Evolutionary conservation across 2,888 invertebrate species (phyloP), one percentile per base, ranked within the genome.

Genomic region (Drepanosiphum platanoidis): DNA sequence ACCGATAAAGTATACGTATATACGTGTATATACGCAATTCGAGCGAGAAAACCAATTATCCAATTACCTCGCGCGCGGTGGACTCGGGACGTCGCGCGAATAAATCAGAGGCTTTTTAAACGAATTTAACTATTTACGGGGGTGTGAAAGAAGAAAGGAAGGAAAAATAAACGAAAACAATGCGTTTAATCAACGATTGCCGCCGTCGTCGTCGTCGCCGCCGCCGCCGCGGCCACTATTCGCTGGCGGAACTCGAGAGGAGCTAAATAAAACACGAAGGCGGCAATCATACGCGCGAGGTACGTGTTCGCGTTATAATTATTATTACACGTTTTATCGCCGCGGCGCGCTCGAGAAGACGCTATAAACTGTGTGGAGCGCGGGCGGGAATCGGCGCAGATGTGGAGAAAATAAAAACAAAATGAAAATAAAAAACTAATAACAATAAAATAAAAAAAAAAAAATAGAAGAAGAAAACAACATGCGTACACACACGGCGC

Each of bases 91-190:
- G 22, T 18, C 66, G 61, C 42, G 64, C 42, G n/a, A 79, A 79
- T 79, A 79, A 79, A 79, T 79, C 79, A 79, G 68, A 66, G n/a
- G 66, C 42, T 46, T 68, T 79, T 68, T 68, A 66, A 79, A 66
- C 68, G 46, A 68, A 79, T 79, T 79, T 46, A 68, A 79, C 68
- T 79, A 79, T 79, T 79, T 68, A 68, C 32, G 32, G 13, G 66
- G n/a, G 36, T 18, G 42, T 0, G 30, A 42, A 7, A 58, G 13
- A 75, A 75, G 15, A 61, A 36, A 61, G 18, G 3, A 36, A 77
- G 61, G 58, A 39, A 39, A 64, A 32, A 78, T n/a, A 64, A 36
- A 34, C 15, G 79, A 68, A 64, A 79, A 68, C 66, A 46, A 79
- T 32, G 66, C 46, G 66, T 64, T 78, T 64, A 78, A 78, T 78